These are phyloP conservation scores for Pogonomyrmex barbatus DNA, from an alignment of 1,140 invertebrate genomes.

Conservation along the genomic window DNA sequence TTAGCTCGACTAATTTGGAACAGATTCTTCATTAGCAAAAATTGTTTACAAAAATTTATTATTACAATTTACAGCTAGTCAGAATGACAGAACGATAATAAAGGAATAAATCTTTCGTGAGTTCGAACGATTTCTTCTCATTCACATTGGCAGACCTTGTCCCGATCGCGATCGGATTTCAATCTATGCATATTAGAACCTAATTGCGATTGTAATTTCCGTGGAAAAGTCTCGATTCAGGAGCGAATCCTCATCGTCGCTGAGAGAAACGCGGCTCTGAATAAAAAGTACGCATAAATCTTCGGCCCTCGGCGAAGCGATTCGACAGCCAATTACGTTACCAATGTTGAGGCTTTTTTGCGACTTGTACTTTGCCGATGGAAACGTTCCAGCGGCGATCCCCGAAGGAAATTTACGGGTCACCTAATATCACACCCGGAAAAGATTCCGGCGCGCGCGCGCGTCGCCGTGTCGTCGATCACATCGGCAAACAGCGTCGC, in stretches of 20 bases:
- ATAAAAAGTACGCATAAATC: conserved; percentile 75
- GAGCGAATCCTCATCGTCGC: conserved; percentile 33
- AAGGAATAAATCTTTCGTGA: conserved; percentile 3
- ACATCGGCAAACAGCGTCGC: conserved; percentile 35
- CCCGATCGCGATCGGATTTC: conserved; percentile 59
- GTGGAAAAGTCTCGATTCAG: conserved; percentile 63
- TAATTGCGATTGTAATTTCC: conserved; percentile 73
- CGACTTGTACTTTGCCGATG: conserved; percentile 67
- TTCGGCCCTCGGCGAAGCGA: conserved; percentile 69
- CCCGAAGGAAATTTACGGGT: conserved; percentile 71
- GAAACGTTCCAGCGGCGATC: conserved; percentile 73
- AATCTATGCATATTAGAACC: conserved; percentile 67
- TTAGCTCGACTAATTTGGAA: neutral
- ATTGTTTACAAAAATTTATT: conserved; percentile 30
- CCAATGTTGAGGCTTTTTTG: conserved; percentile 74
- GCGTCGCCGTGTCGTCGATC: conserved; percentile 9
- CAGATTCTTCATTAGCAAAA: neutral
- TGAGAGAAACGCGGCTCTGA: conserved; percentile 39
- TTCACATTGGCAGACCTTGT: conserved; percentile 10
- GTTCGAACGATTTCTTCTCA: neutral
- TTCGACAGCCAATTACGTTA: conserved; percentile 77
- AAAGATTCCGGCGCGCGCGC: conserved; percentile 54
- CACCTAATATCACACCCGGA: conserved; percentile 68
- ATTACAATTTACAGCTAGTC: neutral
- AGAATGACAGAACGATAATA: conserved; percentile 1